phyloP scores from a whole-genome alignment of 2,888 invertebrate genomes.

The Metalampra italica region DNA sequence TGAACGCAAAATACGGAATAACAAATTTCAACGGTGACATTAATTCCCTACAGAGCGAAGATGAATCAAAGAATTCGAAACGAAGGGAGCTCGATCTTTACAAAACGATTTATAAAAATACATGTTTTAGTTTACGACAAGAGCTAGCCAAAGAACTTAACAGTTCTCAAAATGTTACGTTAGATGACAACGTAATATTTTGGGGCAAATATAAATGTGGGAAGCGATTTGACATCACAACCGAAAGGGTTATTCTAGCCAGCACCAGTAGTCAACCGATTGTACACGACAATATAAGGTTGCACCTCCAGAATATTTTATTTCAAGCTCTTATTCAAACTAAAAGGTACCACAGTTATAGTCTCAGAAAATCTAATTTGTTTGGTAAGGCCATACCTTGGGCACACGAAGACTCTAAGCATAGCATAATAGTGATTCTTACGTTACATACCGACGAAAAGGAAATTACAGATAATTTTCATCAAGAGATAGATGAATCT shows the following conservation, averaged over 20 bases:
- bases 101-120: conserved; percentile 51
- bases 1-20: conserved; percentile 33
- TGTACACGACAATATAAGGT: conserved; percentile 10
- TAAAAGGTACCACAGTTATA: conserved; percentile 42
- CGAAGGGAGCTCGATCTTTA: conserved; percentile 39
- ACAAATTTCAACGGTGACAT: conserved; percentile 17
- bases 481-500: conserved; percentile 10
- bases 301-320: conserved; percentile 34
- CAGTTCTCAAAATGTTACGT: conserved; percentile 14
- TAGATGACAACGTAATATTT: conserved; percentile 16
- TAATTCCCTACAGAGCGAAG: conserved; percentile 21
- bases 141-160: conserved; percentile 31
- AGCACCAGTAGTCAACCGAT: conserved; percentile 11
- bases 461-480: not conserved
- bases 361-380: conserved; percentile 41
- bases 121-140: conserved; percentile 43
- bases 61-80: conserved; percentile 16
- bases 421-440: conserved; percentile 50
- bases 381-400: conserved; percentile 25
- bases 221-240: conserved; percentile 15
- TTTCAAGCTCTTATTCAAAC: conserved; percentile 43
- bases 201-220: conserved; percentile 22
- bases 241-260: conserved; percentile 8
- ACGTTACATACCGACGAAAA: conserved; percentile 34
- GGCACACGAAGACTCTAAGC: conserved; percentile 18